A percentile compares a stretch with the other conserved stretches of the same genome.
These are phyloP conservation scores for Odontocerum albicorne DNA, from an alignment of 2,888 invertebrate genomes.

Conservation along the genomic window DNA sequence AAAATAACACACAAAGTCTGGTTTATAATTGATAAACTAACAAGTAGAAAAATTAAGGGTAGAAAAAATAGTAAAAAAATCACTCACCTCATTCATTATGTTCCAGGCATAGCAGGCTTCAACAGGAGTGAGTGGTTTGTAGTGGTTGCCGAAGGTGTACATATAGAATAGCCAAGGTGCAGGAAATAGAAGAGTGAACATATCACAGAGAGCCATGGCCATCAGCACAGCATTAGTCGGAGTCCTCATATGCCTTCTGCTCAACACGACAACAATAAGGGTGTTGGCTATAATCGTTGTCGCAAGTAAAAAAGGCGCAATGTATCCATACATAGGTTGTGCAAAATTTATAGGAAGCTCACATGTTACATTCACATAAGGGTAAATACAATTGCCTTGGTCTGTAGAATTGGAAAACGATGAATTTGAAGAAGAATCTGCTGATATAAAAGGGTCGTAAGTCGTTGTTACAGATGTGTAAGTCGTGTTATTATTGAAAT, in stretches of 20 bases:
- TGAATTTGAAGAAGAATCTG: too few relatives aligned
- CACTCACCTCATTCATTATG: conserved; percentile 75
- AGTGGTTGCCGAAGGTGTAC: conserved; percentile 87
- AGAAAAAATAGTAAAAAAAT: too few relatives aligned
- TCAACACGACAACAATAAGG: conserved; percentile 85
- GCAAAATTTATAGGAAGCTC: conserved; percentile 69
- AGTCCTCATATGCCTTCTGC: conserved; percentile 87
- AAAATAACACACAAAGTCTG: too few relatives aligned
- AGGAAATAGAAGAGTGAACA: conserved; percentile 89
- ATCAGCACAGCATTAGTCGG: conserved; percentile 91
- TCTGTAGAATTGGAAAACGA: too few relatives aligned
- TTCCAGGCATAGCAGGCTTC: conserved; percentile 79
- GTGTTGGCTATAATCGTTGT: conserved; percentile 91
- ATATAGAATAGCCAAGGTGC: conserved; percentile 91
- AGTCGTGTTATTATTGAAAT: conserved; percentile 2
- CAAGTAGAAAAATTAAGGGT: conserved; percentile 32
- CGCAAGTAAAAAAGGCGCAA: conserved; percentile 82
- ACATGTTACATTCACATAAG: conserved; percentile 62
- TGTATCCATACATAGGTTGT: conserved; percentile 72
- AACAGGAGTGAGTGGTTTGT: conserved; percentile 75
- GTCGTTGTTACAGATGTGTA: neutral
- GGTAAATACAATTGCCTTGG: conserved; percentile 5
- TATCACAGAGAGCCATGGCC: conserved; percentile 95
- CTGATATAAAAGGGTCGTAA: conserved; percentile 5
- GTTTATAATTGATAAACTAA: too few relatives aligned